Evolutionary conservation across 2,888 invertebrate genomes (phyloP).

Genomic region (Pseudoips prasinana): DNA sequence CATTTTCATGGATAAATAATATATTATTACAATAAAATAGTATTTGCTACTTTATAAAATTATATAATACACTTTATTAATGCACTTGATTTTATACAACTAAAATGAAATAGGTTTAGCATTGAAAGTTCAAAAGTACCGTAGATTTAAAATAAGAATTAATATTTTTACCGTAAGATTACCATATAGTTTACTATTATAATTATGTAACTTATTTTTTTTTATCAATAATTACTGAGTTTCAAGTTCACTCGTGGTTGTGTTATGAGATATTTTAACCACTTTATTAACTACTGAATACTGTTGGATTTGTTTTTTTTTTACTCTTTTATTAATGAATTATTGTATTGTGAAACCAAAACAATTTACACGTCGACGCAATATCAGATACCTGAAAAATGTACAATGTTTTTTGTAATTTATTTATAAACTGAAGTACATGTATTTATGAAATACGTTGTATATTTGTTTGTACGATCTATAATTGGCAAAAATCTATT

Average conservation of each 20-base stretch:
- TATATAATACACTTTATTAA: conserved; percentile 6
- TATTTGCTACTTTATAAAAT: conserved; percentile 23
- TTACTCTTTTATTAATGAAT: conserved; percentile 18
- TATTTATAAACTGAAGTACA: conserved; percentile 35
- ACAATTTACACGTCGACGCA: conserved; percentile 44
- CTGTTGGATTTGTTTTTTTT: conserved; percentile 27
- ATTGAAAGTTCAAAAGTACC: conserved; percentile 31
- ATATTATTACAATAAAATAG: no score
- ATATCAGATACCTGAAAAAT: conserved; percentile 64
- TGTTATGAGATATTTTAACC: conserved; percentile 45
- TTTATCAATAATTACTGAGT: conserved; percentile 20
- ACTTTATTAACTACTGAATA: conserved; percentile 23
- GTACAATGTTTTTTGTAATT: conserved; percentile 59
- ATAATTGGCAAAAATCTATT: no score
- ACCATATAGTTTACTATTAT: conserved; percentile 26
- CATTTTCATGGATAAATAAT: conserved; percentile 7
- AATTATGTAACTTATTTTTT: conserved; percentile 27
- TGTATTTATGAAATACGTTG: conserved; percentile 27
- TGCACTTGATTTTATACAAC: conserved; percentile 28
- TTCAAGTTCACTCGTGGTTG: conserved; percentile 74
- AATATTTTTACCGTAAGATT: conserved; percentile 29
- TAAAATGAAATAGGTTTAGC: conserved; percentile 25
- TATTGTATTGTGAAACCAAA: conserved; percentile 44
- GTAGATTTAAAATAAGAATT: conserved; percentile 23
- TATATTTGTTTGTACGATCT: conserved; percentile 16